phyloP scores from a whole-genome alignment of 2,113 vertebrate species.

The Turdus rufiventris region DNA sequence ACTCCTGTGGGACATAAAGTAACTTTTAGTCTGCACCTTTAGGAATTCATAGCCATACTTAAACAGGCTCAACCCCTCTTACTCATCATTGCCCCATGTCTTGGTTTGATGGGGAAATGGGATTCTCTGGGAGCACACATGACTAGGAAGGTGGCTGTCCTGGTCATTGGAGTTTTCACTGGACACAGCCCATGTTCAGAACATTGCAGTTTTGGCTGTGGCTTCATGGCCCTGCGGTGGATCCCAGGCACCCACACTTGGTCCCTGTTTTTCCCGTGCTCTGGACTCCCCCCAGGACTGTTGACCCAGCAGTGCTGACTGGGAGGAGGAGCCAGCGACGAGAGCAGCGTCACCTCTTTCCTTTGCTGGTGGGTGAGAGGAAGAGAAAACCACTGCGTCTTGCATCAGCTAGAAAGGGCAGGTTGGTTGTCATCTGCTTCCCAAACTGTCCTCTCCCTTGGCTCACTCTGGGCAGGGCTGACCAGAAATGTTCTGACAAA shows the following conservation, averaged over 20 bases:
- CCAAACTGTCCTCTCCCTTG: neutral
- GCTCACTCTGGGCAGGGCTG: neutral
- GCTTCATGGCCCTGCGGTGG: neutral
- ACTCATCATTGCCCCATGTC: neutral
- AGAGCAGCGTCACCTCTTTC: neutral
- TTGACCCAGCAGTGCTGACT: neutral
- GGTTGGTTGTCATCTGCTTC: neutral
- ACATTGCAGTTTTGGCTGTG: neutral
- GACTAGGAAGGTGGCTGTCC: neutral
- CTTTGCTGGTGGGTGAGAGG: neutral
- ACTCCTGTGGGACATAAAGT: neutral
- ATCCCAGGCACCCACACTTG: neutral
- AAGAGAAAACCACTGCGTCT: slow-evolving; percentile 11
- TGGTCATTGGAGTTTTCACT: neutral
- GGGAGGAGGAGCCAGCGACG: neutral
- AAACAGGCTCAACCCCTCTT: neutral
- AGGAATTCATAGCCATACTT: neutral
- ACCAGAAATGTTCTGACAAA: neutral
- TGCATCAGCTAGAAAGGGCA: neutral
- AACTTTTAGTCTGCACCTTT: neutral
- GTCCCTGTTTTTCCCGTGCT: neutral
- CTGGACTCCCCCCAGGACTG: neutral
- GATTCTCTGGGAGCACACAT: neutral
- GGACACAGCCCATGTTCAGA: neutral
- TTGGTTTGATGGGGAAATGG: neutral